Percentiles rank a stretch among this genome's conserved stretches.
These are phyloP conservation scores for Epinotia nisella DNA, from an alignment of 2,888 invertebrate species.

Conservation along the genomic window DNA sequence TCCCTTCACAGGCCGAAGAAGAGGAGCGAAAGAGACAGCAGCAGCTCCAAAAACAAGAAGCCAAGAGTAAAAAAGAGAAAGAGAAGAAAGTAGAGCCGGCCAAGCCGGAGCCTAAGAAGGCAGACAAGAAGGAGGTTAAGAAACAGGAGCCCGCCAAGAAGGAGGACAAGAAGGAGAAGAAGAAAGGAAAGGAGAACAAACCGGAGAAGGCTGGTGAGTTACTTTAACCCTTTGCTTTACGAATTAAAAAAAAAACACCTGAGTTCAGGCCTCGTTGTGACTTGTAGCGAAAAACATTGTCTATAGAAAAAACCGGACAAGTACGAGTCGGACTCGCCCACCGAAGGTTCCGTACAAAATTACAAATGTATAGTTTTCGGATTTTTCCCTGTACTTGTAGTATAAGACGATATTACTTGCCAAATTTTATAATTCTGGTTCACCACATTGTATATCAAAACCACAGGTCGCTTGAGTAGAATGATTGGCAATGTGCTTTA, in stretches of 20 bases:
- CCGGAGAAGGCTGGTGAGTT: conserved; percentile 67
- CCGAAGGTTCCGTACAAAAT: too few relatives aligned
- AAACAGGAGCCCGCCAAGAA: conserved; percentile 54
- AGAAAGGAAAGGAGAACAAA: conserved; percentile 64
- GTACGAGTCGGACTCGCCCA: too few relatives aligned
- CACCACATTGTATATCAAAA: too few relatives aligned
- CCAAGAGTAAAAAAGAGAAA: conserved; percentile 60
- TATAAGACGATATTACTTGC: too few relatives aligned
- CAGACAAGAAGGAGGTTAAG: conserved; percentile 56
- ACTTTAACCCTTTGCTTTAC: neutral
- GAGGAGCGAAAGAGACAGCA: conserved; percentile 60
- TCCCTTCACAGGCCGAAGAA: conserved; percentile 63
- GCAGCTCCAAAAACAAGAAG: conserved; percentile 47
- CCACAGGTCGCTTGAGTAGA: too few relatives aligned
- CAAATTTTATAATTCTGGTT: too few relatives aligned
- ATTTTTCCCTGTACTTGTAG: too few relatives aligned
- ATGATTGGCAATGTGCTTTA: too few relatives aligned
- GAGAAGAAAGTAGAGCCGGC: conserved; percentile 52
- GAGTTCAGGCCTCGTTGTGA: too few relatives aligned
- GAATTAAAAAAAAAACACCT: too few relatives aligned
- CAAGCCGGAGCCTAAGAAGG: conserved; percentile 57
- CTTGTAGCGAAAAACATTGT: neutral
- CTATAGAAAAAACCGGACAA: too few relatives aligned
- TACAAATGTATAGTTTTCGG: too few relatives aligned
- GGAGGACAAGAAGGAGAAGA: conserved; percentile 58